Base-by-base conservation (phyloP, 1,140 invertebrate species). In the Aphelinus certus region DNA sequence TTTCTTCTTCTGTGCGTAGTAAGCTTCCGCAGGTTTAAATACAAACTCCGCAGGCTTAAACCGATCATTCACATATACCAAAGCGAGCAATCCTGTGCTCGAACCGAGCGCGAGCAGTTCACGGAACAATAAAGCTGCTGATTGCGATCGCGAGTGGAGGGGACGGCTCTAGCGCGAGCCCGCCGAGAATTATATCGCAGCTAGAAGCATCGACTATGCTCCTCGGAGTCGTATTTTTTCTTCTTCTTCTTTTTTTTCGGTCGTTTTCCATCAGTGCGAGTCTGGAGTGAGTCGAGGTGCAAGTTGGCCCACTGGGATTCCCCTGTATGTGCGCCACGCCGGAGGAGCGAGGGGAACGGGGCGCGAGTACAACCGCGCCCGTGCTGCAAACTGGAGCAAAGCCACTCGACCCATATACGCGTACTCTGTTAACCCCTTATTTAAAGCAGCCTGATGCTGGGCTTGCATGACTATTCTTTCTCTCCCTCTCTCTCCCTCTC, bases 51-150 rank as follows among this genome's bases (percentile, higher is more conserved):
- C 26, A 26, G 26, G 26, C 26, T 26, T 26, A 26, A 26, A 26
- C 26, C 26, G 26, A 26, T 26, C 26, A 0, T 26, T 26, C 26
- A 26, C 26, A 26, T 26, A 26, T 26, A 26, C 26, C 26, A 26
- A 26, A 26, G 26, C 26, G 26, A 26, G 26, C 26, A 26, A 26
- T 26, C 26, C 26, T 26, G 26, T 26, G 26, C 26, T 26, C 26
- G 26, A 26, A 26, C 26, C 26, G 26, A 26, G 26, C 26, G 26
- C 26, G 26, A 26, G 26, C 26, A 26, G 26, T 26, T 26, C 26
- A 26, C 26, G 70, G 78, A 77, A 82, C 77, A 83, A 82, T 81
- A 80, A 83, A 76, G 71, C 71, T 68, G 76, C 77, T 79, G 79
- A 83, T 83, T 82, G 79, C 80, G 78, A 79, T 76, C 26, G 26